These are phyloP conservation scores for Neosalanx taihuensis DNA, from an alignment of 2,797 vertebrate genomes.

Conservation along the genomic window DNA sequence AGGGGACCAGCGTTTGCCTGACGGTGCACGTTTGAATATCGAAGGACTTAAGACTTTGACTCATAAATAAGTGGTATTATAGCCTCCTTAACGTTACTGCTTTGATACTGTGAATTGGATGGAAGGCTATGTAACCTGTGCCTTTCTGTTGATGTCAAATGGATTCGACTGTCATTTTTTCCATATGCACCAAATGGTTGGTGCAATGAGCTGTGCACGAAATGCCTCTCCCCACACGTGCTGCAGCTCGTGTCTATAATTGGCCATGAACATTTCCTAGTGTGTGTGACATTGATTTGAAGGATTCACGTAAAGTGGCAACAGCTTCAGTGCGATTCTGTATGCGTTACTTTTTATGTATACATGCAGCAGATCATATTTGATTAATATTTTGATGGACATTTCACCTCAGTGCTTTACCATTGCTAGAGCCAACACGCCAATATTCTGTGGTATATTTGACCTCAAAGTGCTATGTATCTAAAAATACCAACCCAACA, in stretches of 20 bases:
- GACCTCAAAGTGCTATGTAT: not conserved
- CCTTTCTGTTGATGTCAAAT: not conserved
- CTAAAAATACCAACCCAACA: not conserved
- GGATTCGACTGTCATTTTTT: conserved; percentile 22
- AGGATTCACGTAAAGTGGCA: conserved; percentile 1
- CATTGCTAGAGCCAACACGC: not conserved
- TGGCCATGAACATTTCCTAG: conserved; percentile 32
- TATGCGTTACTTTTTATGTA: too few relatives aligned
- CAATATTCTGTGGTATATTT: not conserved
- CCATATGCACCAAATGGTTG: conserved; percentile 49
- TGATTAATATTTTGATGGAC: too few relatives aligned
- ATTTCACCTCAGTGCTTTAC: not conserved
- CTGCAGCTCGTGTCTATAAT: conserved; percentile 60
- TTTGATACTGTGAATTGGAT: not conserved
- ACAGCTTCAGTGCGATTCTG: not conserved
- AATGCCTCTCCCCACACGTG: conserved; percentile 60
- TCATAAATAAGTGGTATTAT: too few relatives aligned
- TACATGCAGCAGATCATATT: too few relatives aligned
- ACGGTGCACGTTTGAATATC: conserved; percentile 1
- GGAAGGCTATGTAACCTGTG: not conserved
- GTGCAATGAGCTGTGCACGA: conserved; percentile 48
- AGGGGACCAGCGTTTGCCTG: conserved; percentile 15
- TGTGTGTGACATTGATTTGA: not conserved
- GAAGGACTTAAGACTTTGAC: too few relatives aligned
- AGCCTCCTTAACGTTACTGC: too few relatives aligned